Evolutionary conservation across 2,113 vertebrate genomes (phyloP).

Genomic region (Zeus faber): DNA sequence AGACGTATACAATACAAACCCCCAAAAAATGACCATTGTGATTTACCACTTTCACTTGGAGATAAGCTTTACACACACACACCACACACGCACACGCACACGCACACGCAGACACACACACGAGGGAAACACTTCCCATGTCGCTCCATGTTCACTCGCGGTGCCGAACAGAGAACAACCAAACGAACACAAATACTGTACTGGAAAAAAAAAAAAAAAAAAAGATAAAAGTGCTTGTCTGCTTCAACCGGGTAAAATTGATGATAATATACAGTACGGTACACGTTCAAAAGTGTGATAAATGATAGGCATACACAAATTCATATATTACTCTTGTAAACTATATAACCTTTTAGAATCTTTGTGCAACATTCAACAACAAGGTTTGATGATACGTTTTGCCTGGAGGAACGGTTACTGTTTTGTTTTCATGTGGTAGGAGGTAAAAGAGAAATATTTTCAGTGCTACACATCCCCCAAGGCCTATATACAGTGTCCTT

Average conservation of each 20-base stretch:
- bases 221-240: constrained; percentile 37
- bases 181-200: constrained; percentile 36
- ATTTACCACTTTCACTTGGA: too few relatives aligned
- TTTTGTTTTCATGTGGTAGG: constrained; percentile 21
- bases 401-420: constrained; percentile 38
- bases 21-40: too few relatives aligned
- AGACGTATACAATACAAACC: constrained; percentile 4
- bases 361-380: constrained; percentile 60
- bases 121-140: constrained; percentile 5
- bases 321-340: constrained; percentile 66
- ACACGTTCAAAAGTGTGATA: constrained; percentile 33
- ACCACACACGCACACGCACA: too few relatives aligned
- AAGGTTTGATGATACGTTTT: constrained; percentile 43
- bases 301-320: constrained; percentile 61
- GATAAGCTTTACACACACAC: too few relatives aligned
- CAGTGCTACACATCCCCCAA: constrained; percentile 40
- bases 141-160: constrained; percentile 37
- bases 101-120: too few relatives aligned
- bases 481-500: constrained; percentile 41
- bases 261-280: constrained; percentile 53
- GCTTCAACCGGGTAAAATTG: constrained; percentile 45
- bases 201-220: neutral
- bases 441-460: constrained; percentile 12
- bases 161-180: constrained; percentile 23
- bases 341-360: constrained; percentile 48